These are phyloP conservation scores for Mionectes macconnelli DNA, from an alignment of 2,113 vertebrate species.

Conservation along the genomic window DNA sequence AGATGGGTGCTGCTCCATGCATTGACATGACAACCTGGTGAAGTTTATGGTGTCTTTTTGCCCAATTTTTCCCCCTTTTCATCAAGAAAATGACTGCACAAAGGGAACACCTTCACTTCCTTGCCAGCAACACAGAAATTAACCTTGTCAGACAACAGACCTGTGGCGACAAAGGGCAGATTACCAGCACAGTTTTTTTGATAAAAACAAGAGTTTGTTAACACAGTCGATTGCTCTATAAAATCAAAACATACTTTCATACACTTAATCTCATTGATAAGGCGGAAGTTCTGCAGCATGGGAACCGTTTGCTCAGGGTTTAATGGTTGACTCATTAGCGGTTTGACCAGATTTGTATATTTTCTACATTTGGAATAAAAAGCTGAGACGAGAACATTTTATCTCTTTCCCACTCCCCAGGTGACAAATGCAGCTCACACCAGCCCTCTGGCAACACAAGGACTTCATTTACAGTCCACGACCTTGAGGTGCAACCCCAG, in stretches of 20 bases:
- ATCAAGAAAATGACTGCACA: neutral
- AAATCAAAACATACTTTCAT: neutral
- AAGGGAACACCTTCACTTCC: neutral
- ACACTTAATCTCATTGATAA: rapidly evolving
- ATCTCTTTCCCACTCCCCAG: rapidly evolving
- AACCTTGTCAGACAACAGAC: rapidly evolving
- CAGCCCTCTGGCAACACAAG: rapidly evolving
- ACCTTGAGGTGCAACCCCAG: neutral
- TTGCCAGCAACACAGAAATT: neutral
- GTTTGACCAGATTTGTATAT: rapidly evolving
- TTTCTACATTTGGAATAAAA: neutral
- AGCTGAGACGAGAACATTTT: neutral
- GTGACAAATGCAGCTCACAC: neutral
- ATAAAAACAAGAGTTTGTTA: neutral
- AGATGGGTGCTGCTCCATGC: neutral
- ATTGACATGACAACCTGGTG: rapidly evolving
- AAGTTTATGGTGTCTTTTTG: rapidly evolving
- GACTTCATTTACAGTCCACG: neutral
- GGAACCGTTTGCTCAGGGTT: neutral
- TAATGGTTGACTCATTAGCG: neutral
- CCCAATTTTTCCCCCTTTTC: rapidly evolving
- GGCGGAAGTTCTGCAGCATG: neutral
- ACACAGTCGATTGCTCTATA: rapidly evolving
- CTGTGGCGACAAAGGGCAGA: neutral
- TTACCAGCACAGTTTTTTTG: neutral